Percentiles rank a stretch among this genome's conserved stretches.
phyloP scores from a whole-genome alignment of 2,888 invertebrate species.

The Tanytarsus gracilentus region DNA sequence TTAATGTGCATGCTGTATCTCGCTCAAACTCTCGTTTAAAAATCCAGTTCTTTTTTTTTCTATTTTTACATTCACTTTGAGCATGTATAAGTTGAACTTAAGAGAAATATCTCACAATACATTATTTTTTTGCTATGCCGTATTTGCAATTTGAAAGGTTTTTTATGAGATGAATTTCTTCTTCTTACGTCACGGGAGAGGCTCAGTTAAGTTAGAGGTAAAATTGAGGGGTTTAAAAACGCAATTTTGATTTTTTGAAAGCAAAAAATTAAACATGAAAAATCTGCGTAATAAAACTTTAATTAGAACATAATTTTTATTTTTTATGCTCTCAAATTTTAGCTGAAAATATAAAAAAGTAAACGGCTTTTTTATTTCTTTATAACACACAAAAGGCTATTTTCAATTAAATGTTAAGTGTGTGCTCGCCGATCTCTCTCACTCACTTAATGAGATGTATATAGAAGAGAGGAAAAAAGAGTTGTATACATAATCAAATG shows the following conservation, averaged over 20 bases:
- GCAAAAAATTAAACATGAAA: no score
- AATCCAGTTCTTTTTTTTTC: slow-evolving; percentile 29
- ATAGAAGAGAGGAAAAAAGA: slow-evolving; percentile 1
- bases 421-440: no score
- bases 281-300: background rate
- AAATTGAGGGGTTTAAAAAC: background rate
- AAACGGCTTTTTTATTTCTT: no score
- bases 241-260: no score
- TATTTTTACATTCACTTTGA: slow-evolving; percentile 18
- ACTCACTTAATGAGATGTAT: no score
- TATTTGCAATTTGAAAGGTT: slow-evolving; percentile 27
- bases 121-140: slow-evolving; percentile 7
- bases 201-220: background rate
- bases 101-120: slow-evolving; percentile 12
- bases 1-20: no score
- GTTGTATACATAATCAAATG: slow-evolving; percentile 5
- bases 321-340: no score
- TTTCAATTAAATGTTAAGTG: no score
- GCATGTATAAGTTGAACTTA: background rate
- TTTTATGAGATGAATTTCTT: slow-evolving; percentile 11
- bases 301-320: no score
- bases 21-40: background rate
- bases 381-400: no score
- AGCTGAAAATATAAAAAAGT: no score
- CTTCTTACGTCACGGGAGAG: background rate